phyloP scores from a whole-genome alignment of 2,888 invertebrate species.

The Ceramica pisi region DNA sequence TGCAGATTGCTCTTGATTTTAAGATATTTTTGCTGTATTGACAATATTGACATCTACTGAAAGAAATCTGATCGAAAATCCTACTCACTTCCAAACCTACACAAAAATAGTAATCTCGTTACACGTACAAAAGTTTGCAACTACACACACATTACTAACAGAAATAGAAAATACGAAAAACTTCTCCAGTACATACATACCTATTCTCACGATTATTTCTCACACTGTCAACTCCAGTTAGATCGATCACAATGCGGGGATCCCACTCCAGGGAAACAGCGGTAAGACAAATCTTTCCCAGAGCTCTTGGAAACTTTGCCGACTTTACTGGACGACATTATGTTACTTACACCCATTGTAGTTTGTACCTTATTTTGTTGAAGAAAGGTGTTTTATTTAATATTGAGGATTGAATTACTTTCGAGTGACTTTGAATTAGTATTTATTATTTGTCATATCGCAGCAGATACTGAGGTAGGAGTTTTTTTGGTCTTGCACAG shows the following conservation, averaged over 20 bases:
- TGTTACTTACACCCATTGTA: slow-evolving; percentile 34
- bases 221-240: slow-evolving; percentile 52
- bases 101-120: neutral
- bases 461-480: no score
- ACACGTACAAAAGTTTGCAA: neutral
- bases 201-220: slow-evolving; percentile 44
- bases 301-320: slow-evolving; percentile 51
- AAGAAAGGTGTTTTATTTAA: slow-evolving; percentile 23
- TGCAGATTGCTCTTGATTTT: no score
- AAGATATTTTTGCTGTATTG: no score
- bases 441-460: no score
- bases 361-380: slow-evolving; percentile 37
- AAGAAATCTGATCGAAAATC: neutral
- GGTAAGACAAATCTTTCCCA: slow-evolving; percentile 67
- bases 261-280: slow-evolving; percentile 61
- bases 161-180: slow-evolving; percentile 13
- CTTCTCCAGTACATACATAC: neutral
- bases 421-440: neutral
- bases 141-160: neutral
- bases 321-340: slow-evolving; percentile 47
- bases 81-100: neutral
- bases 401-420: slow-evolving; percentile 8
- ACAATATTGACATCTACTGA: no score
- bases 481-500: no score
- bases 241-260: slow-evolving; percentile 64